phyloP scores from a whole-genome alignment of 2,888 invertebrate genomes.

The Coleophora deauratella region DNA sequence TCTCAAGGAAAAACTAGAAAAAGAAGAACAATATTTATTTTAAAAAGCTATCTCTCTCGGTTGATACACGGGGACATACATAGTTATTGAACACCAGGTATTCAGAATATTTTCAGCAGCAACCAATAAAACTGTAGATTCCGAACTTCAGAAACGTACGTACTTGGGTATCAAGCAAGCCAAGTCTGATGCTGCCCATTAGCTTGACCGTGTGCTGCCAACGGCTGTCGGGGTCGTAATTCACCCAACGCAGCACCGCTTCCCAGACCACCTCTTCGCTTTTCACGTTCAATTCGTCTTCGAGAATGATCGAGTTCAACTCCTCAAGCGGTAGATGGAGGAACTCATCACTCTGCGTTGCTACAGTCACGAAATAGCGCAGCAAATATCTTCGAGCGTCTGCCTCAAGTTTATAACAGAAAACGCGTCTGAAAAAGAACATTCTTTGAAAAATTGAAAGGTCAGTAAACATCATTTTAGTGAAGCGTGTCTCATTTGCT shows the following conservation, averaged over 20 bases:
- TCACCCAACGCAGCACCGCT: conserved; percentile 89
- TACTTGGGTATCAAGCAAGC: conserved; percentile 86
- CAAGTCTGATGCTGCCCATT: conserved; percentile 86
- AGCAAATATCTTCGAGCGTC: conserved; percentile 82
- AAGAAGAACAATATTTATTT: not conserved
- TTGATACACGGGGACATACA: too few species aligned
- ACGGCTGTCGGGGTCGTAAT: conserved; percentile 81
- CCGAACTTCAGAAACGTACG: conserved; percentile 9
- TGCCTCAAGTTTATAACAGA: conserved; percentile 80
- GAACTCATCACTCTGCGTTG: conserved; percentile 82
- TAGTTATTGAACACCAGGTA: too few species aligned
- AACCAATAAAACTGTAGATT: not conserved
- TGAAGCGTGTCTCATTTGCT: too few species aligned
- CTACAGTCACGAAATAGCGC: conserved; percentile 83
- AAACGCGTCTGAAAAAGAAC: conserved; percentile 72
- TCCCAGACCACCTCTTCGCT: conserved; percentile 93
- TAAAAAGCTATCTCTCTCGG: too few species aligned
- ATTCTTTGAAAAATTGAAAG: too few species aligned
- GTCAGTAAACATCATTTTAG: too few species aligned
- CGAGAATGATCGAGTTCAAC: conserved; percentile 82
- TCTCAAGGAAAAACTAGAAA: conserved; percentile 89
- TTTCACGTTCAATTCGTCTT: conserved; percentile 89
- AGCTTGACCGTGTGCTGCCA: conserved; percentile 84
- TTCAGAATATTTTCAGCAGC: not conserved
- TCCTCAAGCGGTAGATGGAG: conserved; percentile 82